phyloP scores from a whole-genome alignment of 2,113 vertebrate genomes.

The Gavialis gangeticus region DNA sequence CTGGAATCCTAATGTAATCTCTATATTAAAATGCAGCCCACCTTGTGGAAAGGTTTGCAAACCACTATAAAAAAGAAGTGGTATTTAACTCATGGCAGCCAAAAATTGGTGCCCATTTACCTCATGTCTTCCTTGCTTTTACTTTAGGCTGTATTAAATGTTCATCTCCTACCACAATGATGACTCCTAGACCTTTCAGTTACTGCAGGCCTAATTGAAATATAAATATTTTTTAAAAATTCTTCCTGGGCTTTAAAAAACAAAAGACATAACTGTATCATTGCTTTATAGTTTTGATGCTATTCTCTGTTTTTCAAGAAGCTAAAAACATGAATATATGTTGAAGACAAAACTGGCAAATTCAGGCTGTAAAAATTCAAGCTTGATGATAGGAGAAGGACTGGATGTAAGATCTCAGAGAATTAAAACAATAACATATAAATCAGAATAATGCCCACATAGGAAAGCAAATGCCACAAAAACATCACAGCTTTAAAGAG shows the following conservation, averaged over 20 bases:
- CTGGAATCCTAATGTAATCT: not conserved
- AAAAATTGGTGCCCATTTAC: rapidly evolving
- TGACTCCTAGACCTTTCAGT: not conserved
- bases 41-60: not conserved
- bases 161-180: not conserved
- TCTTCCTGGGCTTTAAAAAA: not conserved
- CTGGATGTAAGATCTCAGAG: not conserved
- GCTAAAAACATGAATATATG: not conserved
- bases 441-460: not conserved
- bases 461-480: not conserved
- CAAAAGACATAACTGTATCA: not conserved
- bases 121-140: not conserved
- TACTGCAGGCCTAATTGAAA: not conserved
- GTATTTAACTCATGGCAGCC: not conserved
- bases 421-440: not conserved
- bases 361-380: not conserved
- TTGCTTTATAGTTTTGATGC: not conserved
- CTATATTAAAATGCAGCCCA: rapidly evolving
- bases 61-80: not conserved
- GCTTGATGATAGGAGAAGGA: not conserved
- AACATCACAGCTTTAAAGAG: not conserved
- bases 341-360: not conserved
- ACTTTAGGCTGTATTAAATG: not conserved
- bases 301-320: not conserved
- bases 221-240: not conserved